Evolutionary conservation across 1,140 invertebrate genomes (phyloP).

Genomic region (Drosophila lowei): DNA sequence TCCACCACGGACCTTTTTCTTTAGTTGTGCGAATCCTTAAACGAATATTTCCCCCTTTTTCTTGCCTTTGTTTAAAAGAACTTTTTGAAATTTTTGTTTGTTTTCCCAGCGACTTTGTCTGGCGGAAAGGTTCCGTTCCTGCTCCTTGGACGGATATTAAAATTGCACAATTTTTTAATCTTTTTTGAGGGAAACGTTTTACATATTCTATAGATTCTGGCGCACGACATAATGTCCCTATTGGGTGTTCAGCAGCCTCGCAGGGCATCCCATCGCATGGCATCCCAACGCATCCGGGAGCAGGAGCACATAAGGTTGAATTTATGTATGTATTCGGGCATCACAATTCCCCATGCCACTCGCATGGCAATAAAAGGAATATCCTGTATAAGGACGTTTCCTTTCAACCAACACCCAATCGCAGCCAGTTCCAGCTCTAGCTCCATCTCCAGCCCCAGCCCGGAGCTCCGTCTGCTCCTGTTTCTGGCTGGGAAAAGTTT

Average conservation of each 20-base stretch:
- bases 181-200: constrained; percentile 71
- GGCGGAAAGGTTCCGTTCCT: constrained; percentile 5
- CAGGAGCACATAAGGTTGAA: constrained; percentile 54
- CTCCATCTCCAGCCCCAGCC: constrained; percentile 9
- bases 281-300: not conserved
- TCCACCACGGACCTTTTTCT: constrained; percentile 4
- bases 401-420: constrained; percentile 25
- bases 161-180: constrained; percentile 80
- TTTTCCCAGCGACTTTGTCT: constrained; percentile 74
- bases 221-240: constrained; percentile 70
- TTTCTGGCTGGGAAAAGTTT: constrained; percentile 63
- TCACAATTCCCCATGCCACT: constrained; percentile 68
- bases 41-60: constrained; percentile 2
- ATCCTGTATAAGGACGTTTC: constrained; percentile 68
- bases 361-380: constrained; percentile 74
- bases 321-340: constrained; percentile 78
- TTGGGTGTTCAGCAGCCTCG: constrained; percentile 48
- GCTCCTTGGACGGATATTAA: constrained; percentile 59
- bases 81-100: constrained; percentile 66
- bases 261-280: no score
- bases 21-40: not conserved
- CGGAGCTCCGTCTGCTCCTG: constrained; percentile 7
- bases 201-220: constrained; percentile 75
- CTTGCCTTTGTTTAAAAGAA: constrained; percentile 51
- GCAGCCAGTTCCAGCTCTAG: constrained; percentile 12